Percentiles rank a stretch among this genome's conserved stretches.
These are phyloP conservation scores for Ophion obscuratus DNA, from an alignment of 2,888 invertebrate species.

Conservation along the genomic window DNA sequence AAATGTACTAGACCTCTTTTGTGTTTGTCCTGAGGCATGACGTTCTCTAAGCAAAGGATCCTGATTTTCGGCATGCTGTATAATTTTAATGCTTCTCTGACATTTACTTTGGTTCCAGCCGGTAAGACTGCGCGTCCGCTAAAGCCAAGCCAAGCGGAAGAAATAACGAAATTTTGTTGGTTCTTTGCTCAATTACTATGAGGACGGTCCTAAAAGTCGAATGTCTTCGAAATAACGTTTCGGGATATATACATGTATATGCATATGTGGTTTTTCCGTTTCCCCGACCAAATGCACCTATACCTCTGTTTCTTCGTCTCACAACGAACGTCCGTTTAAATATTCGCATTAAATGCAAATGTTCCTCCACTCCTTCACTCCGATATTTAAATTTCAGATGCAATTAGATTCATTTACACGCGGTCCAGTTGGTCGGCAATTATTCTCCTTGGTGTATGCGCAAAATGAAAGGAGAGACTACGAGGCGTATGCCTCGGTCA, in stretches of 20 bases:
- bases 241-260: background rate
- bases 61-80: background rate
- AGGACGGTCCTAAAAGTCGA: background rate
- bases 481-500: constrained; percentile 38
- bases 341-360: constrained; percentile 80
- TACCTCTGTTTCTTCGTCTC: constrained; percentile 26
- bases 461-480: constrained; percentile 54
- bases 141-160: no score
- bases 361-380: constrained; percentile 48
- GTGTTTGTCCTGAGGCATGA: no score
- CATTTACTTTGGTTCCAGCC: no score
- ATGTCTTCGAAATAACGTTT: background rate
- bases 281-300: background rate
- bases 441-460: constrained; percentile 69
- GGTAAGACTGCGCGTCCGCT: no score
- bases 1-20: background rate
- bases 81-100: background rate
- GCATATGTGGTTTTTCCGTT: constrained; percentile 1
- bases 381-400: constrained; percentile 81
- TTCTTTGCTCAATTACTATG: no score
- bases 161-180: no score
- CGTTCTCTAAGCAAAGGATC: background rate
- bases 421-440: constrained; percentile 70
- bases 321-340: constrained; percentile 53
- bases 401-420: constrained; percentile 82